Percentiles rank a stretch among this genome's conserved stretches.
Evolutionary conservation across 30 jellyfish, hydroid and myxozoan genomes (phyloP).

Genomic region (Calvadosia cruxmelitensis): DNA sequence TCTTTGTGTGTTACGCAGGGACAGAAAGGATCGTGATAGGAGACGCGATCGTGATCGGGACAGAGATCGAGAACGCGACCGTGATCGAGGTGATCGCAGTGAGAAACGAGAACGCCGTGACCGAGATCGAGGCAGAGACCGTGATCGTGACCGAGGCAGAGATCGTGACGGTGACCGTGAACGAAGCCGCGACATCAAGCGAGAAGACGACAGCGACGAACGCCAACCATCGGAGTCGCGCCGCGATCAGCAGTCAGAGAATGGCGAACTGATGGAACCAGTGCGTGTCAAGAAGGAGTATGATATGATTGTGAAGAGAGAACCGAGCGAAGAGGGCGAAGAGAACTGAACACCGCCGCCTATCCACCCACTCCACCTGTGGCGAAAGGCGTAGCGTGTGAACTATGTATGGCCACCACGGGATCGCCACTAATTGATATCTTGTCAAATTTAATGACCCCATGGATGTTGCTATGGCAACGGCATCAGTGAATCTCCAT

Average conservation of each 20-base stretch:
- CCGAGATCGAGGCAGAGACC: conserved; percentile 20
- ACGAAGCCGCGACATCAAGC: conserved; percentile 14
- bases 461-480: too few relatives aligned
- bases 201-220: background rate
- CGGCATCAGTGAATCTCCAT: too few relatives aligned
- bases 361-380: too few relatives aligned
- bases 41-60: conserved; percentile 27
- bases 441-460: too few relatives aligned
- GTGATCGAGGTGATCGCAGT: conserved; percentile 22
- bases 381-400: too few relatives aligned
- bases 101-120: conserved; percentile 10
- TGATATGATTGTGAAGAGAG: background rate
- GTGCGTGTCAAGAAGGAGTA: background rate
- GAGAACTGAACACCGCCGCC: too few relatives aligned
- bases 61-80: conserved; percentile 54
- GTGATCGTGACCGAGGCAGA: conserved; percentile 36
- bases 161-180: conserved; percentile 45
- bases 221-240: conserved; percentile 9
- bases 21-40: conserved; percentile 15
- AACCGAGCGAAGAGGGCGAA: conserved; percentile 1
- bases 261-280: background rate
- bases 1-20: conserved; percentile 14
- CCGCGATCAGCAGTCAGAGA: background rate
- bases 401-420: too few relatives aligned
- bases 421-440: too few relatives aligned